Evolutionary conservation across 2,888 invertebrate genomes (phyloP).

Genomic region (Euproctis similis): DNA sequence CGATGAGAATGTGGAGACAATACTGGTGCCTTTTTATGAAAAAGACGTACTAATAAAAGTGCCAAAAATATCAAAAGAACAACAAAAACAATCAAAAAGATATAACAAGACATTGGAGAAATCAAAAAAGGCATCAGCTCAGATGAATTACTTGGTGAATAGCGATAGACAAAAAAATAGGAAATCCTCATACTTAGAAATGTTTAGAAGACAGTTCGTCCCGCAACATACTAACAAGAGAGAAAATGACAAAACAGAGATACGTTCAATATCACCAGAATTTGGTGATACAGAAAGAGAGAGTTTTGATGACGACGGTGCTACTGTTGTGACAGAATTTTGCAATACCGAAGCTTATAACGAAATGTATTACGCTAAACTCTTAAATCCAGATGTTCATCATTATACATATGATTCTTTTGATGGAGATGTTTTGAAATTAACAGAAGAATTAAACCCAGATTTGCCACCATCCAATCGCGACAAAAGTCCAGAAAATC

Average conservation of each 20-base stretch:
- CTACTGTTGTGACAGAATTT: slow-evolving; percentile 39
- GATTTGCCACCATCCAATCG: slow-evolving; percentile 27
- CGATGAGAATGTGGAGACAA: slow-evolving; percentile 54
- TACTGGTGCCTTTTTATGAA: slow-evolving; percentile 67
- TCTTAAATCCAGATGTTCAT: slow-evolving; percentile 41
- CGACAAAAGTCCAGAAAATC: slow-evolving; percentile 32
- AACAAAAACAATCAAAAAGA: slow-evolving; percentile 12
- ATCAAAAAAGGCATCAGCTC: slow-evolving; percentile 24
- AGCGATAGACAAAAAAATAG: slow-evolving; percentile 36
- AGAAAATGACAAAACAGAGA: slow-evolving; percentile 29
- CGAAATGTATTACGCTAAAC: slow-evolving; percentile 59
- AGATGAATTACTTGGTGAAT: slow-evolving; percentile 47
- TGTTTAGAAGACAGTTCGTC: slow-evolving; percentile 56
- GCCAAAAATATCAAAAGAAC: slow-evolving; percentile 35
- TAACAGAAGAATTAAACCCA: slow-evolving; percentile 25
- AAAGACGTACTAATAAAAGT: slow-evolving; percentile 64
- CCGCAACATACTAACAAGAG: slow-evolving; percentile 23
- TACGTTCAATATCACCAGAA: slow-evolving; percentile 60
- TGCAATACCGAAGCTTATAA: slow-evolving; percentile 61
- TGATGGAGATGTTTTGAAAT: slow-evolving; percentile 36
- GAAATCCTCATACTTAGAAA: slow-evolving; percentile 50
- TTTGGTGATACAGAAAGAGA: slow-evolving; percentile 62
- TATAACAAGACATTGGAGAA: slow-evolving; percentile 21
- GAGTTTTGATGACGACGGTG: slow-evolving; percentile 44
- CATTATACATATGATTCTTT: slow-evolving; percentile 42